phyloP scores from a whole-genome alignment of 2,797 vertebrate genomes.

The Meda fulgida region DNA sequence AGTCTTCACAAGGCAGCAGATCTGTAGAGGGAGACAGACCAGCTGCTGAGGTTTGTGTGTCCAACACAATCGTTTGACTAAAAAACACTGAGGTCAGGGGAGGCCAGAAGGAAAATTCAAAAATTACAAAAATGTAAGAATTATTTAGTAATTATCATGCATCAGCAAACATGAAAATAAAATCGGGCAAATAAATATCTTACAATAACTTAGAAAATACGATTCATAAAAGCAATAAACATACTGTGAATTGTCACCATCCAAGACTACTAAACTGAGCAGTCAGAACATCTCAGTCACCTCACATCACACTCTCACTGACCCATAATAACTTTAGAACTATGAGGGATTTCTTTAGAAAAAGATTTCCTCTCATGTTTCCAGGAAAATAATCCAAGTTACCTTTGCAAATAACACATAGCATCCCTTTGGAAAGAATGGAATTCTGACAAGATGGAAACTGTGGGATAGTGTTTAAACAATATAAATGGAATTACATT shows the following conservation, averaged over 20 bases:
- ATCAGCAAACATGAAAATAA: background rate
- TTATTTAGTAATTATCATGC: background rate
- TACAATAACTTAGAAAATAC: background rate
- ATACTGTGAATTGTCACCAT: background rate
- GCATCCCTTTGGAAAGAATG: background rate
- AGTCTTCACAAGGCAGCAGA: background rate
- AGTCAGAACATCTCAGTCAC: background rate
- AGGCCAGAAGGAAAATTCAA: background rate
- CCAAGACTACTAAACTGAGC: background rate
- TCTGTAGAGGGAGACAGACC: constrained; percentile 1
- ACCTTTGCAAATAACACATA: background rate
- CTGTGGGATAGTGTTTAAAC: background rate
- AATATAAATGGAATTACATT: background rate
- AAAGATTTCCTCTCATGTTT: constrained; percentile 14
- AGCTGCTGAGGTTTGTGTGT: background rate
- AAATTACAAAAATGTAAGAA: background rate
- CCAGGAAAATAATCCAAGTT: background rate
- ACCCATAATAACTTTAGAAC: background rate
- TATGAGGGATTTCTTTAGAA: background rate
- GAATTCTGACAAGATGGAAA: background rate
- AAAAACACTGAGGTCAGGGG: background rate
- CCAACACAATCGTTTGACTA: background rate
- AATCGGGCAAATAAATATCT: background rate
- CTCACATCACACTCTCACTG: background rate
- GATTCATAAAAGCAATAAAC: background rate